Evolutionary conservation across 2,888 invertebrate species (phyloP), one percentile per base, ranked within the genome.

Genomic region (Amaurobius ferox): DNA sequence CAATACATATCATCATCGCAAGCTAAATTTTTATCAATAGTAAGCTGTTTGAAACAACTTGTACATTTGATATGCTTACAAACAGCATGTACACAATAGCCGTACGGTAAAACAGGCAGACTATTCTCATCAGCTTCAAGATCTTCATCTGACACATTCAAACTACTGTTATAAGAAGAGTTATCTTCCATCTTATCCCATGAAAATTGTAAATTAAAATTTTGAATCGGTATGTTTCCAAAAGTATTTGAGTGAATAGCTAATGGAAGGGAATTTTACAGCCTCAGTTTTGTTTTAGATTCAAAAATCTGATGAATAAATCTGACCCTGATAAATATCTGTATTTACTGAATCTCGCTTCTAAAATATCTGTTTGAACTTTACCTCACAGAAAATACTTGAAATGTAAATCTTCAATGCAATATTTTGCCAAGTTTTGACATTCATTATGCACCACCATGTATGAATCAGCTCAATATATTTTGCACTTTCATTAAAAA

Each of bases 361-460:
- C 72, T 39, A 72, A 30, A 0, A 30, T 55, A 23, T 72, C 55
- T 16, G 72, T 72, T 72, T 72, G 72, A 19, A 72, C 16, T 19
- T 72, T 72, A 16, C 72, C 30, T 13, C 13, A 32, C 0, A 72
- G 19, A 29, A 72, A 28, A 30, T 55, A 72, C 0, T 39, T 11
- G 6, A 72, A 30, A 0, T 55, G 28, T 29, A 55, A 55, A 29
- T 72, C 55, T n/a, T 2, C 2, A 30, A 55, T n/a, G 30, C 72
- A 72, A 55, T 61, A 72, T 9, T 9, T 13, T 55, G 55, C 16
- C 9, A 72, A 23, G 23, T 39, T 23, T 28, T 30, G 0, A 72
- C 48, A 55, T 55, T 72, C 3, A 72, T 30, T 1, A 48, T 72
- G n/a, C 55, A n/a, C 72, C 72, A 72, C 55, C 72, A 30, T 0